Conservation (phyloP, 1,140 invertebrate species). For the Lasioglossum baleicum region DNA sequence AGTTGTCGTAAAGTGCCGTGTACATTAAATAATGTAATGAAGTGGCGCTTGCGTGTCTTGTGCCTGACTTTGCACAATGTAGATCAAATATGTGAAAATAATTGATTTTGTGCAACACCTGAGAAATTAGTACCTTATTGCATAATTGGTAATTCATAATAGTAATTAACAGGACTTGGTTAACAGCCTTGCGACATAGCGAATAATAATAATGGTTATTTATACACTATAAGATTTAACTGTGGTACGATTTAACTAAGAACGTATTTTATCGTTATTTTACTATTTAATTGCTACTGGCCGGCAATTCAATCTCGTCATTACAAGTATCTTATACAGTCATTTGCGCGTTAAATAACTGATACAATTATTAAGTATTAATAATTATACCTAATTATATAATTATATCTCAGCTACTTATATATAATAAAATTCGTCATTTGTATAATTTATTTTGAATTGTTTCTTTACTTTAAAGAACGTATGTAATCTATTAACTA, state of each 20-base stretch:
- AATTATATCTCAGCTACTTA: neutral
- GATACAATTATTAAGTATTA: conserved; percentile 13
- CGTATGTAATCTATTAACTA: conserved; percentile 15
- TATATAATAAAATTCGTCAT: neutral
- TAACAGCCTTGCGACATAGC: conserved; percentile 5
- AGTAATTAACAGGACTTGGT: neutral
- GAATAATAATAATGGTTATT: neutral
- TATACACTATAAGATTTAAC: conserved; percentile 27
- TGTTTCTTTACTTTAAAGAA: neutral
- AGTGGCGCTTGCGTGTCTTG: conserved; percentile 8
- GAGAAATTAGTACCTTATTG: conserved; percentile 1
- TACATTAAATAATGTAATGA: neutral
- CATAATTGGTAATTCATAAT: neutral
- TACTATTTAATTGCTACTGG: neutral
- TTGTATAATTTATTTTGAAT: neutral
- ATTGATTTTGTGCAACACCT: neutral
- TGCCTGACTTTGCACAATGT: neutral
- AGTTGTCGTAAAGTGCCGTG: neutral
- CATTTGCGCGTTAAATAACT: conserved; percentile 8
- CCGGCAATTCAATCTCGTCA: neutral
- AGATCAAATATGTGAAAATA: neutral
- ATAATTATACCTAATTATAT: conserved; percentile 9
- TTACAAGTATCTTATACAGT: conserved; percentile 21
- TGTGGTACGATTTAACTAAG: conserved; percentile 25
- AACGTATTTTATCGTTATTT: conserved; percentile 16